phyloP scores from a whole-genome alignment of 2,113 vertebrate species.

The Pantherophis guttatus region DNA sequence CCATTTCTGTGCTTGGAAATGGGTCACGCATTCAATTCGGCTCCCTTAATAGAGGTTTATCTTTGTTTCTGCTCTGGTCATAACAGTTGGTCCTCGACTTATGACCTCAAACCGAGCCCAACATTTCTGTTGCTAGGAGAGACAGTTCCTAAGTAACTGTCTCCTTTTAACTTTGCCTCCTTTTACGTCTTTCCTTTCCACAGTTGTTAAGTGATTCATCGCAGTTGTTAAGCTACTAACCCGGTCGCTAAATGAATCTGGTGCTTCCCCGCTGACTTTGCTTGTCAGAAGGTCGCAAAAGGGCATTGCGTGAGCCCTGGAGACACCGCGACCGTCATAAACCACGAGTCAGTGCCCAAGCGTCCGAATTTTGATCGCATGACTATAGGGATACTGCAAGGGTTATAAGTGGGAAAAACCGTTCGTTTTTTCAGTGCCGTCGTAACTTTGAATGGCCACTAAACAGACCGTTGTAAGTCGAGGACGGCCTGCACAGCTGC shows the following conservation, averaged over 20 bases:
- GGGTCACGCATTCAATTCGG: background rate
- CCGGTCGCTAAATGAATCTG: accelerated
- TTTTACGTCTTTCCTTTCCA: background rate
- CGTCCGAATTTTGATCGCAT: too few relatives aligned
- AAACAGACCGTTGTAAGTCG: accelerated
- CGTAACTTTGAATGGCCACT: background rate
- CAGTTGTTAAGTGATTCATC: background rate
- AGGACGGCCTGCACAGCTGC: background rate
- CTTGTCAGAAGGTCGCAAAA: background rate
- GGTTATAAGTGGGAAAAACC: background rate
- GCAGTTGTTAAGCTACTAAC: background rate
- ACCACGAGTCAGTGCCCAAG: background rate
- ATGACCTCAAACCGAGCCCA: background rate
- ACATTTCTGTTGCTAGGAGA: background rate
- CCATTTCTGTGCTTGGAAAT: too few relatives aligned
- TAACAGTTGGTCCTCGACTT: background rate
- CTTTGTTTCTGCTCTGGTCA: background rate
- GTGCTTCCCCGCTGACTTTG: background rate
- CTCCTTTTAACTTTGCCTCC: background rate
- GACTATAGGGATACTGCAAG: background rate
- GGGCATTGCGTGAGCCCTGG: background rate
- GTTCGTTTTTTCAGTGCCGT: accelerated
- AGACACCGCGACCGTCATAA: background rate
- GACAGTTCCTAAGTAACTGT: too few relatives aligned
- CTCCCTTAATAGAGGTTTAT: too few relatives aligned